Percentiles rank a stretch among this genome's conserved stretches.
These are phyloP conservation scores for Tricholauxania praeusta DNA, from an alignment of 2,888 invertebrate species.

Conservation along the genomic window DNA sequence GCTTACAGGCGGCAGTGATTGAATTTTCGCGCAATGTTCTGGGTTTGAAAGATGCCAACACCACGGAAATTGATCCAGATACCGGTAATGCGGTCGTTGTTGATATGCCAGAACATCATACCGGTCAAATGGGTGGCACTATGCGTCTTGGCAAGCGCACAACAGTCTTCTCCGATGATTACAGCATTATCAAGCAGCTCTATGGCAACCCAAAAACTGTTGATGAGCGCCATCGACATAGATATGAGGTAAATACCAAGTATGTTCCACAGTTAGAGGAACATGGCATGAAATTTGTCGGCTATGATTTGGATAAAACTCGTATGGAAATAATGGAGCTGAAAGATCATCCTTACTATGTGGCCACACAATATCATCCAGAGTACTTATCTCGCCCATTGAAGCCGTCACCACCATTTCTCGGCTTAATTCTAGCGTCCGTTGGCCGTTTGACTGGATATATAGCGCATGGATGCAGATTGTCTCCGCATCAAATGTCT, in stretches of 20 bases:
- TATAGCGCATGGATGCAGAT: slow-evolving; percentile 78
- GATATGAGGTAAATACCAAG: slow-evolving; percentile 96
- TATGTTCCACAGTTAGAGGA: slow-evolving; percentile 83
- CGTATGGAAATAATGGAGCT: slow-evolving; percentile 96
- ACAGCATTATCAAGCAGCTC: slow-evolving; percentile 75
- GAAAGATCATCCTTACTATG: slow-evolving; percentile 90
- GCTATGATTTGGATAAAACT: slow-evolving; percentile 82
- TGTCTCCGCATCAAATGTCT: slow-evolving; percentile 80
- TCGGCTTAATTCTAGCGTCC: slow-evolving; percentile 93
- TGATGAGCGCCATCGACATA: slow-evolving; percentile 95
- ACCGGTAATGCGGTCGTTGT: slow-evolving; percentile 87
- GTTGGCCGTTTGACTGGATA: slow-evolving; percentile 82
- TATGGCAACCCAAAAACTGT: slow-evolving; percentile 83
- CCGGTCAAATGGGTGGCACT: slow-evolving; percentile 94
- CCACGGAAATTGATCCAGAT: slow-evolving; percentile 84
- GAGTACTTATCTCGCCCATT: slow-evolving; percentile 95
- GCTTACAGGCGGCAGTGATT: slow-evolving; percentile 95
- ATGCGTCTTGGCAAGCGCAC: slow-evolving; percentile 96
- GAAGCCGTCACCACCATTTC: slow-evolving; percentile 93
- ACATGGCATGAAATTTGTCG: slow-evolving; percentile 90
- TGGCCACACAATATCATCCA: slow-evolving; percentile 97
- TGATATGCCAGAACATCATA: slow-evolving; percentile 99
- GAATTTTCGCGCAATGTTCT: slow-evolving; percentile 93
- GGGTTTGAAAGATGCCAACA: slow-evolving; percentile 81
- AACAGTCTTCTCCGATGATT: slow-evolving; percentile 79